These are phyloP conservation scores for Stomatorhinus ivindoensis DNA, from an alignment of 2,113 vertebrate genomes.

Conservation along the genomic window DNA sequence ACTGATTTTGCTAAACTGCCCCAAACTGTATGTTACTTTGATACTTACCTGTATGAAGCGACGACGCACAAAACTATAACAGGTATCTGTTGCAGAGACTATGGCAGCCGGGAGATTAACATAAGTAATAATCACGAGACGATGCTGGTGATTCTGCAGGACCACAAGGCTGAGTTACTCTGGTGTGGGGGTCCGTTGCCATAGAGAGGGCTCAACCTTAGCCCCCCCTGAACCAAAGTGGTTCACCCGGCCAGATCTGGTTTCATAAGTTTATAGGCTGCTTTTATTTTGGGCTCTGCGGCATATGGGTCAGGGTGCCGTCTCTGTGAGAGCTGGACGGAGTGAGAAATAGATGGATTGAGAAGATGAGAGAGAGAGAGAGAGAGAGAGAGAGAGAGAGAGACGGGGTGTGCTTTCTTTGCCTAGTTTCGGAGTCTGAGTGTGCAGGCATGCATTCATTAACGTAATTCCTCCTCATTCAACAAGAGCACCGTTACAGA, in stretches of 20 bases:
- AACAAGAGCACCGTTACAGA: conserved; percentile 60
- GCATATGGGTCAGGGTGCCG: conserved; percentile 13
- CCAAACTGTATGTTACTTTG: not conserved
- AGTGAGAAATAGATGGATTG: not conserved
- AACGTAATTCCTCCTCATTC: conserved; percentile 62
- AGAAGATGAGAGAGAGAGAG: not conserved
- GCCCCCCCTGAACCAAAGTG: not conserved
- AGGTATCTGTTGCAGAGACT: not conserved
- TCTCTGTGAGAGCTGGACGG: conserved; percentile 1
- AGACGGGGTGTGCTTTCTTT: conserved; percentile 22
- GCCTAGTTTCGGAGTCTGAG: conserved; percentile 64
- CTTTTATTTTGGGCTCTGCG: conserved; percentile 30
- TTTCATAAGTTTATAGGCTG: conserved; percentile 32
- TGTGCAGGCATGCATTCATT: conserved; percentile 79
- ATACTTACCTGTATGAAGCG: not conserved
- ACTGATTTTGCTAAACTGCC: not conserved
- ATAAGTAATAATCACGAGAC: not conserved
- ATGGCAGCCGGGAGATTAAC: not conserved
- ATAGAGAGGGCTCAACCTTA: conserved; percentile 12
- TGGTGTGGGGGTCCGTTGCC: conserved; percentile 15
- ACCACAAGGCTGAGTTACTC: not conserved
- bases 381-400: not conserved
- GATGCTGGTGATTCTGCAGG: not conserved
- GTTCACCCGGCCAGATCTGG: conserved; percentile 16
- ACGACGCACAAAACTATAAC: not conserved